Base-by-base conservation (phyloP, 2,113 vertebrate genomes). In the Litocranius walleri region DNA sequence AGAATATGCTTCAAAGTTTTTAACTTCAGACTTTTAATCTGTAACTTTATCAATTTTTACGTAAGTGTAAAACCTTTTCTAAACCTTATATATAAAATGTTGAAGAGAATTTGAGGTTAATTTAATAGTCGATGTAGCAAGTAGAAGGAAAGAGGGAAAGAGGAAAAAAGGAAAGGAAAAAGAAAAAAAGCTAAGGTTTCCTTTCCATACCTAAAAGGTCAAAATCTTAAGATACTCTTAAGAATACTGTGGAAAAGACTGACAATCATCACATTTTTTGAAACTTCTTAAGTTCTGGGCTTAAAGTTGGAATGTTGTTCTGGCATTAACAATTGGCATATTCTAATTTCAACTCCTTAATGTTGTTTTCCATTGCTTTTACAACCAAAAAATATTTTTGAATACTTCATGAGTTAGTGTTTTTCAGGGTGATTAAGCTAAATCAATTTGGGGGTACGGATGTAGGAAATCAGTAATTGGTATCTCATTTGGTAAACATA, bases 231-330 rank as follows among this genome's bases (percentile, higher is more conserved):
- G 64, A 97, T 80, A 64, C 45, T 92, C 50, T 94, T 86, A 77
- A 97, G 88, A 84, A 74, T 96, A 93, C 50, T 95, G 94, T 98
- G 97, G 94, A 98, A 97, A 98, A 98, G 82, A 92, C 88, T 62
- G 61, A 95, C 83, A 90, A 61, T 97, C 94, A 95, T 88, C 97
- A 98, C 88, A 89, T 97, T 96, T 97, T 96, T 92, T 95, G 29
- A 96, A 93, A 0, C 33, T 92, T 96, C 92, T 88, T 94, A 91
- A 95, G 5, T 96, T 97, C 93, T 97, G 96, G 94, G 94, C 94
- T 98, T 94, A 84, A 84, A 95, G 78, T 62, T 95, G 64, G 95
- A 98, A 97, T 97, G 96, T 50, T 23, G 40, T 97, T 88, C 84
- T 98, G 96, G 95, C 96, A 94, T 74, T 89, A 48, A 74, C 45